These are phyloP conservation scores for Sebastes variabilis DNA, from an alignment of 2,797 vertebrate genomes.

Conservation along the genomic window DNA sequence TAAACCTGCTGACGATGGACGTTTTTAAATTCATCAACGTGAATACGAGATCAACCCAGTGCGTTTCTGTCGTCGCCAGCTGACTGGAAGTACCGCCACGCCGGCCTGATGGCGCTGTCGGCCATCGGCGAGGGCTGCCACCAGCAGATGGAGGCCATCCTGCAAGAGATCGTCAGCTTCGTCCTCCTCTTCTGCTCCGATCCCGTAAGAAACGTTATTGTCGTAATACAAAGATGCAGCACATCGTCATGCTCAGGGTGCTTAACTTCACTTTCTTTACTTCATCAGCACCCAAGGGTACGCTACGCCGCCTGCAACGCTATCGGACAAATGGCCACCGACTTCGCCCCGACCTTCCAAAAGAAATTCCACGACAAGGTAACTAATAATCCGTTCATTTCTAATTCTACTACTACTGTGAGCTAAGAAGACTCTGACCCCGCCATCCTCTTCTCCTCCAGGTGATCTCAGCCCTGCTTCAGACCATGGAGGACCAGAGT, in stretches of 20 bases:
- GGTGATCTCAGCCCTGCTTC: conserved; percentile 94
- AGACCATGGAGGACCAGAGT: conserved; percentile 98
- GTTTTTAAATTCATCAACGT: neutral
- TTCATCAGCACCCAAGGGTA: conserved; percentile 92
- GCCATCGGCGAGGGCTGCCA: conserved; percentile 99
- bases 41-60: neutral
- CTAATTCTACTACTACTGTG: neutral
- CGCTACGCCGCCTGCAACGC: conserved; percentile 98
- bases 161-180: conserved; percentile 96
- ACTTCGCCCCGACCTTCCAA: conserved; percentile 98
- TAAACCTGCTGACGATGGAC: neutral
- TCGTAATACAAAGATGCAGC: neutral
- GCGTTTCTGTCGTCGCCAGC: conserved; percentile 72
- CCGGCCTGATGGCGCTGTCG: conserved; percentile 97
- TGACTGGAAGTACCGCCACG: conserved; percentile 98
- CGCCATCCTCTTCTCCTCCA: conserved; percentile 39
- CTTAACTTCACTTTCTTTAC: neutral
- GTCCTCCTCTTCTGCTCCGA: conserved; percentile 96
- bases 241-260: rapidly evolving
- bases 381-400: neutral
- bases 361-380: conserved; percentile 99
- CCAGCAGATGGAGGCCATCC: conserved; percentile 98
- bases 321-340: conserved; percentile 98
- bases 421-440: neutral
- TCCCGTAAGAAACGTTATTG: conserved; percentile 83